Evolutionary conservation across 2,797 vertebrate species (phyloP).

Genomic region (Mastacembelus armatus): DNA sequence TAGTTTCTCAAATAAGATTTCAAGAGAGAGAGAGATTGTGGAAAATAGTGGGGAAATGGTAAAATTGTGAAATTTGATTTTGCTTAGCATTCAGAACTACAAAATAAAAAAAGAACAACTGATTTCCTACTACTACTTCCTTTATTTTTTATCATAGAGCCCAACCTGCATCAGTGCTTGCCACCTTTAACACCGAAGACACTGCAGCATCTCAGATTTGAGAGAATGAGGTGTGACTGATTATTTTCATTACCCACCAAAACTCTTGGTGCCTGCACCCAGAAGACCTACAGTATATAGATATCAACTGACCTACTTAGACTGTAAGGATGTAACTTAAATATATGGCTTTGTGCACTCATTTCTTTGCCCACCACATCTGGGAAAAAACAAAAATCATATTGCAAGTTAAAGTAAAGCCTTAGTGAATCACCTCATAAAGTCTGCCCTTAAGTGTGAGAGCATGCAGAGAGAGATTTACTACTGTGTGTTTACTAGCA

Average conservation of each 20-base stretch:
- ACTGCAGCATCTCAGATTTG: background rate
- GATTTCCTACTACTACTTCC: background rate
- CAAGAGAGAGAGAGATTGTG: too few relatives aligned
- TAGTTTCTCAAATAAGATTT: too few relatives aligned
- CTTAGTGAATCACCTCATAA: conserved; percentile 16
- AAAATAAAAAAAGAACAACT: background rate
- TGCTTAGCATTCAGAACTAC: too few relatives aligned
- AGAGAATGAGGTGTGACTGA: conserved; percentile 6
- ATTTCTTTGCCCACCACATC: conserved; percentile 6
- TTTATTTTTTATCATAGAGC: background rate
- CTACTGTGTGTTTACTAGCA: conserved; percentile 30
- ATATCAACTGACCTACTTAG: conserved; percentile 21
- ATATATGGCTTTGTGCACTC: background rate
- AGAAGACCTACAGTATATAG: conserved; percentile 12
- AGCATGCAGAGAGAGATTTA: conserved; percentile 2
- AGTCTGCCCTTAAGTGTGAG: conserved; percentile 12
- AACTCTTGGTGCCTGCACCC: conserved; percentile 1
- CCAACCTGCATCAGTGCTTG: background rate
- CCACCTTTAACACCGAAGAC: background rate
- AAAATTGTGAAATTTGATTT: too few relatives aligned
- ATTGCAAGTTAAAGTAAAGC: conserved; percentile 10
- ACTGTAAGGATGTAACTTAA: background rate
- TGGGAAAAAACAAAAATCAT: background rate
- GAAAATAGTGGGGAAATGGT: too few relatives aligned
- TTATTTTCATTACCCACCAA: conserved; percentile 25